Base-by-base conservation (phyloP, 2,113 vertebrate genomes). In the Eublepharis macularius region DNA sequence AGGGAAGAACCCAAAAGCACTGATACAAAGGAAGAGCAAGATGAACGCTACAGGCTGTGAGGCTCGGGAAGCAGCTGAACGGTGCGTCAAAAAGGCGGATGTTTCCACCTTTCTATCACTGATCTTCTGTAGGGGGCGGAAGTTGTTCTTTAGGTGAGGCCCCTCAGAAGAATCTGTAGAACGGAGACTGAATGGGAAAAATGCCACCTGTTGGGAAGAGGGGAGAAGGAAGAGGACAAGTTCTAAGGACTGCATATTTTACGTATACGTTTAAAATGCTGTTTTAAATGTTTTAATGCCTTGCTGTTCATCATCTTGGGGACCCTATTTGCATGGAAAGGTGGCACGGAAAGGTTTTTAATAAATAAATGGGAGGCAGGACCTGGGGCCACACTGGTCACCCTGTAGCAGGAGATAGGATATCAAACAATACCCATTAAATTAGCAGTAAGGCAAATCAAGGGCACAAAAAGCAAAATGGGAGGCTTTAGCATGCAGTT, bases 121-220 rank as follows among this genome's bases (percentile, higher is more conserved):
- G 4, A 75, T 60, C 39, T 13, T 14, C 49, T 91, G 90, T 2
- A n/a, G 5, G 3, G 88, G 83, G 13, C 88, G 90, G 83, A 79
- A 90, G n/a, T 88, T 88, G 34, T 90, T 84, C 6, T 47, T 8
- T 57, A 91, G 21, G 1, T 0, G 24, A 12, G 80, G 49, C 2
- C 43, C 17, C 8, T 1, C 6, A 12, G 26, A 36, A 13, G 83
- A 54, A 0, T 74, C 29, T 3, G 77, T 88, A 1, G 51, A 8
- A 10, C 3, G 9, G 41, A 90, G 45, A 8, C 12, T 47, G 43
- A 80, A 45, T 6, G 88, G 10, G 66, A 91, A 91, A 2, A 21
- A 41, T 29, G 16, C 8, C 24, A 91, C 80, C 88, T 91, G 74
- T 41, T 11, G n/a, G 5, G 11, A n/a, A n/a, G 11, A n/a, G 39